Evolutionary conservation across 2,888 invertebrate genomes (phyloP), one percentile per base, ranked within the genome.

Genomic region (Cyaniris semiargus): DNA sequence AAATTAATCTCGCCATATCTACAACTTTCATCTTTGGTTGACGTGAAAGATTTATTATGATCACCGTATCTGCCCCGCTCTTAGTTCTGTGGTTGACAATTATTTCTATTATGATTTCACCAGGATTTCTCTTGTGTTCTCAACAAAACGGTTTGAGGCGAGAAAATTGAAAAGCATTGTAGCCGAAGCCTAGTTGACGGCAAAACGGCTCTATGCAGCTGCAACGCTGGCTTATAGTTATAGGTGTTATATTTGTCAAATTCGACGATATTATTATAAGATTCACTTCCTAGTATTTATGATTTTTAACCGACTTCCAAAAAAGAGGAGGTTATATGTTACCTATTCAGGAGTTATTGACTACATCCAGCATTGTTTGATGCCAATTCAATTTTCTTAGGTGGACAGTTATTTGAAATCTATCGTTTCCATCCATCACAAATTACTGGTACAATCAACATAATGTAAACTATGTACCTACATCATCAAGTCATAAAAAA

Each of bases 71-170:
- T 66, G 18, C 27, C 27, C 7, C 15, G 66, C 18, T 15, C 18
- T 31, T 66, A 66, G 27, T 1, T 66, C 66, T 66, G 15, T 66
- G 27, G 66, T 66, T 66, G 27, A 66, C 27, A 66, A 66, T 66
- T 31, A 66, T 86, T 87, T 86, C 85, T 85, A 84, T 83, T 82
- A 82, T 81, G 78, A 83, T 85, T 85, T 85, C 84, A 84, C 85
- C 83, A 82, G 79, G 78, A 83, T 85, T 85, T 85, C 84, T 84
- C 85, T 84, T 82, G 79, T 81, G 80, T 80, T 83, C 82, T 82
- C 82, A 58, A 66, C 56, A 70, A 48, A 18, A 31, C 70, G 7
- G 10, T 31, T 56, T 8, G 38, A 56, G 38, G 53, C 56, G 70
- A n/a, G 44, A 13, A 53, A 70, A 76, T 56, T 76, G 56, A 53